Percentiles rank a stretch among this genome's conserved stretches.
Conservation (phyloP, 64 coral and sea anemone genomes). For the Stichodactyla mertensii region DNA sequence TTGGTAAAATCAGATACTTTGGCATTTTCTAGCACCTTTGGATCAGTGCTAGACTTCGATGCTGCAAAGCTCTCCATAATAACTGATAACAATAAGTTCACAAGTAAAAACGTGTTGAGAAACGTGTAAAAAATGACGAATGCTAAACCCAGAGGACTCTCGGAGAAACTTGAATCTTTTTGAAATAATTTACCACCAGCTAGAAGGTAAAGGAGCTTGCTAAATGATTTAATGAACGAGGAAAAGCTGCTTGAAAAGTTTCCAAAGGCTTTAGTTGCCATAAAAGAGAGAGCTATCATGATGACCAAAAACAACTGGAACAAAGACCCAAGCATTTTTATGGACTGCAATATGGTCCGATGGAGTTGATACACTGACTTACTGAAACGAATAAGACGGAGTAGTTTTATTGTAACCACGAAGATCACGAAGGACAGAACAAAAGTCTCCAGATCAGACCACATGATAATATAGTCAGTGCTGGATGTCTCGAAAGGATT, state of each 20-base stretch:
- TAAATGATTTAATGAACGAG: constrained; percentile 37
- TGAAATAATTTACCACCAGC: constrained; percentile 2
- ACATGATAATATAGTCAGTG: constrained; percentile 54
- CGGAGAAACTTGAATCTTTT: constrained; percentile 7
- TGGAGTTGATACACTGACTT: constrained; percentile 47
- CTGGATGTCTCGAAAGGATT: constrained; percentile 72
- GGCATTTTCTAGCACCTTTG: constrained; percentile 3
- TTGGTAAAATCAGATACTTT: neutral
- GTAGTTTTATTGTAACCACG: constrained; percentile 54
- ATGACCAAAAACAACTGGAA: constrained; percentile 12
- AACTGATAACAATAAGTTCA: neutral
- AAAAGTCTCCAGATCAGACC: constrained; percentile 55
- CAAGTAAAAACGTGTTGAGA: neutral
- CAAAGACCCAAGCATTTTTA: constrained; percentile 22
- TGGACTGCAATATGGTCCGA: constrained; percentile 30
- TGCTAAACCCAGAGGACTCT: neutral
- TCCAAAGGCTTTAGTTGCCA: constrained; percentile 48
- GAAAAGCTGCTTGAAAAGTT: constrained; percentile 38
- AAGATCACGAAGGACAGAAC: constrained; percentile 67
- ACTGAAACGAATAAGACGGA: constrained; percentile 62
- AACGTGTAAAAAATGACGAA: neutral
- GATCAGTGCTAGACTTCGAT: neutral
- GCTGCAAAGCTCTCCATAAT: neutral
- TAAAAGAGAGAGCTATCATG: constrained; percentile 37
- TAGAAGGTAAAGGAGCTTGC: neutral